Evolutionary conservation across 2,113 vertebrate genomes (phyloP).

Genomic region (Pteropus alecto): DNA sequence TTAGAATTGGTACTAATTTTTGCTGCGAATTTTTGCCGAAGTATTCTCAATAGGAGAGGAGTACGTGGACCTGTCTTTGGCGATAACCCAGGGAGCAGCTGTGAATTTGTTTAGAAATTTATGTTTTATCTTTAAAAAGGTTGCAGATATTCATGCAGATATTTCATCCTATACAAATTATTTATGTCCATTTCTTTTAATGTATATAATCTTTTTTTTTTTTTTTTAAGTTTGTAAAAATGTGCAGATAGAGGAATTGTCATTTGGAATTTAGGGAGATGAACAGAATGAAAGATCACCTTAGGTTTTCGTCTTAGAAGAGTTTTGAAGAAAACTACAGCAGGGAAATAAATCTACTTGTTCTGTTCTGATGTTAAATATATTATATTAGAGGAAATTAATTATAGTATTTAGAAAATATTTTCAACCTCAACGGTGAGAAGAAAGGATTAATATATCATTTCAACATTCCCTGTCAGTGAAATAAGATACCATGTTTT

Average conservation of each 20-base stretch:
- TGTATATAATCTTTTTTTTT: background rate
- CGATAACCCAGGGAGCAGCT: background rate
- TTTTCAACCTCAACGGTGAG: constrained; percentile 2
- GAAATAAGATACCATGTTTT: background rate
- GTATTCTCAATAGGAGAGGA: background rate
- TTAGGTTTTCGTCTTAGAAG: background rate
- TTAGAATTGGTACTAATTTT: background rate
- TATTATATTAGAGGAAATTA: background rate
- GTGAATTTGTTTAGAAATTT: constrained; percentile 23
- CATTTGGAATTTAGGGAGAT: constrained; percentile 6
- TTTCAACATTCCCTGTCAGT: background rate
- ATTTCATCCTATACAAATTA: background rate
- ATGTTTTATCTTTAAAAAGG: constrained; percentile 32
- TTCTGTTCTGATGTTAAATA: background rate
- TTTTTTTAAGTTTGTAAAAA: background rate
- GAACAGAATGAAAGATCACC: background rate
- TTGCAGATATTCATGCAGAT: background rate
- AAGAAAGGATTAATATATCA: background rate
- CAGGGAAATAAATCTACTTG: background rate
- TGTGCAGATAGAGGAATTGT: background rate
- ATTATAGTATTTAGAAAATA: constrained; percentile 20
- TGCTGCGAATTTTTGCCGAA: background rate
- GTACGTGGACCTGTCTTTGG: background rate
- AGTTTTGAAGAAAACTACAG: constrained; percentile 4
- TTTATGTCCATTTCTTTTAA: background rate